A percentile compares a stretch with the other conserved stretches of the same genome.
Conservation (phyloP, 2,797 vertebrate species). For the Harpagifer antarcticus region DNA sequence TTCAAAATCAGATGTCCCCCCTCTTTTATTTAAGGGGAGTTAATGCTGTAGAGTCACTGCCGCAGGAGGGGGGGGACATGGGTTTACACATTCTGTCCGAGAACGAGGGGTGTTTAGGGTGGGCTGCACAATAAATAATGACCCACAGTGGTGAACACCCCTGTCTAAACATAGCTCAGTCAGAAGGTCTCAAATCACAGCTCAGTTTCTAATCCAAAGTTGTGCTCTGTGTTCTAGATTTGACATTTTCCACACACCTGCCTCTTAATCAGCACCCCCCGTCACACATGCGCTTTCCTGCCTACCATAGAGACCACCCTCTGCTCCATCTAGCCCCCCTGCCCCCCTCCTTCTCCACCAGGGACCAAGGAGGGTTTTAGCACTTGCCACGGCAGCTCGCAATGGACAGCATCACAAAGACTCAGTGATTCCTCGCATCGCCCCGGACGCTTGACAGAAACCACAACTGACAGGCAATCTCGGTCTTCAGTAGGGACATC, state of each 20-base stretch:
- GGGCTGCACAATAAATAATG: conserved; percentile 71
- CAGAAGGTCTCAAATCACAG: conserved; percentile 76
- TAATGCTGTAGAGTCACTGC: conserved; percentile 85
- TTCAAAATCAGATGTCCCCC: conserved; percentile 66
- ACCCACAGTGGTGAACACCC: conserved; percentile 74
- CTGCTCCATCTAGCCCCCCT: conserved; percentile 53
- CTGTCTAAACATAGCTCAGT: conserved; percentile 82
- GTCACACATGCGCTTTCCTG: conserved; percentile 68
- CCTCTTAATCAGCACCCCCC: conserved; percentile 62
- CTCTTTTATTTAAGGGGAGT: conserved; percentile 73
- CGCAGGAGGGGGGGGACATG: conserved; percentile 65
- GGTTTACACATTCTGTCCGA: conserved; percentile 89
- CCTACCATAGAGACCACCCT: conserved; percentile 73
- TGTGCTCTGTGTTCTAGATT: conserved; percentile 65
- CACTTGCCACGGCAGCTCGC: conserved; percentile 88
- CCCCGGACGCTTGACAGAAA: conserved; percentile 93
- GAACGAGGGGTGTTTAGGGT: conserved; percentile 81
- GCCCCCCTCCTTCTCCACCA: conserved; percentile 43
- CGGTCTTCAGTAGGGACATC: conserved; percentile 47
- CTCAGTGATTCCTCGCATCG: conserved; percentile 91
- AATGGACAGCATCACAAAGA: conserved; percentile 92
- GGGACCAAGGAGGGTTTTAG: conserved; percentile 81
- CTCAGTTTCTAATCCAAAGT: conserved; percentile 75
- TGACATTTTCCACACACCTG: conserved; percentile 62
- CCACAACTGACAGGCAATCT: conserved; percentile 93